Percentiles rank a stretch among this genome's conserved stretches.
Conservation (phyloP, 2,797 vertebrate genomes). For the Coregonus suidteri region DNA sequence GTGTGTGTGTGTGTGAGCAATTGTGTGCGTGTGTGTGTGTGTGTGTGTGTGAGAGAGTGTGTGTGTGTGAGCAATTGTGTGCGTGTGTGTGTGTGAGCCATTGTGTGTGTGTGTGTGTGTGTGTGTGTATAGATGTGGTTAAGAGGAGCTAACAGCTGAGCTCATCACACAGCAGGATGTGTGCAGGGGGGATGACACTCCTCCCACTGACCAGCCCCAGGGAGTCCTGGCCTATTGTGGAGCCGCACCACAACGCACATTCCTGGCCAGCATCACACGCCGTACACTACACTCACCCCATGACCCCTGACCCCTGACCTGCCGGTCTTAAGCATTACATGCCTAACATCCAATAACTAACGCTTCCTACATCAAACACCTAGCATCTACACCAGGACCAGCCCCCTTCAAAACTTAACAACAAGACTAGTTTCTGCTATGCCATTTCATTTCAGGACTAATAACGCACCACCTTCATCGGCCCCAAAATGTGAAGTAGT, state of each 20-base stretch:
- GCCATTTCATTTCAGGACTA: too few species aligned
- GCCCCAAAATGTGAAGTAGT: too few species aligned
- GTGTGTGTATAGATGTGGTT: conserved; percentile 45
- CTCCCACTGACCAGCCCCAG: conserved; percentile 67
- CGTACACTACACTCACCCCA: neutral
- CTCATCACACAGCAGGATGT: conserved; percentile 70
- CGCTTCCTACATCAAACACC: too few species aligned
- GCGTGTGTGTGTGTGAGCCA: neutral
- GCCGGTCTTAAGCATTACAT: too few species aligned
- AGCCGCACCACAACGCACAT: conserved; percentile 56
- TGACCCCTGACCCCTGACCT: neutral
- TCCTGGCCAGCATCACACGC: conserved; percentile 47
- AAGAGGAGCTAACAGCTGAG: conserved; percentile 74
- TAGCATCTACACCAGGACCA: too few species aligned
- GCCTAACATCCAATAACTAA: too few species aligned
- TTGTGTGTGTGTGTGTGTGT: conserved; percentile 4
- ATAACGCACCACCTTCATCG: too few species aligned
- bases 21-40: neutral
- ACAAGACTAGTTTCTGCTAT: too few species aligned
- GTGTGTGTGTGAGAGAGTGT: conserved; percentile 16
- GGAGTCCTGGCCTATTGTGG: conserved; percentile 71
- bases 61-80: neutral
- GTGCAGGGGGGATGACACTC: conserved; percentile 60
- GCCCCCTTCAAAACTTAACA: too few species aligned
- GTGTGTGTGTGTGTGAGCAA: conserved; percentile 7